Conservation (phyloP, 1,140 invertebrate genomes). For the Megalopta genalis region DNA sequence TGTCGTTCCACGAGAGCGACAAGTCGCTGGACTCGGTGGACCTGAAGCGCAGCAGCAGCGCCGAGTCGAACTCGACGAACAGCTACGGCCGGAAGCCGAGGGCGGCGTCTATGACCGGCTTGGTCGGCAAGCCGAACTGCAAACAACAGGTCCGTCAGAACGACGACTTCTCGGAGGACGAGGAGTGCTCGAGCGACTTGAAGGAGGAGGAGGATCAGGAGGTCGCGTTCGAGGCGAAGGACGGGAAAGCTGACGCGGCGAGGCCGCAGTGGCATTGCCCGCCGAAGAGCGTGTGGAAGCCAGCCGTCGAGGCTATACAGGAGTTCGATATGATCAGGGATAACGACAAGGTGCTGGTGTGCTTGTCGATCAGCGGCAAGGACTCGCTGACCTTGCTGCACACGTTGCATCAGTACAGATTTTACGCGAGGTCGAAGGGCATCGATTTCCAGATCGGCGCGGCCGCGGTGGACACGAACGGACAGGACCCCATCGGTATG, state of each 20-base stretch:
- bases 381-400: slow-evolving; percentile 92
- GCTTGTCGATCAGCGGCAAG: slow-evolving; percentile 88
- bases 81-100: slow-evolving; percentile 61
- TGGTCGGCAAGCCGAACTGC: slow-evolving; percentile 35
- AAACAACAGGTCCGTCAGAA: slow-evolving; percentile 61
- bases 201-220: slow-evolving; percentile 61
- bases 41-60: slow-evolving; percentile 75
- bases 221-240: slow-evolving; percentile 28
- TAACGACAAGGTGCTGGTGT: slow-evolving; percentile 91
- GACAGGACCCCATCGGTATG: slow-evolving; percentile 83
- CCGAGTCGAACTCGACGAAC: slow-evolving; percentile 72
- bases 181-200: slow-evolving; percentile 63
- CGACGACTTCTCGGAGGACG: slow-evolving; percentile 76
- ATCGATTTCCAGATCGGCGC: slow-evolving; percentile 89
- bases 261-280: slow-evolving; percentile 86
- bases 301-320: slow-evolving; percentile 88
- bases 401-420: slow-evolving; percentile 91
- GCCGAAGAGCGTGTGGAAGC: slow-evolving; percentile 90
- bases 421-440: slow-evolving; percentile 87
- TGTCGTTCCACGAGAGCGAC: slow-evolving; percentile 87
- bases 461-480: slow-evolving; percentile 86
- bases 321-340: slow-evolving; percentile 92
- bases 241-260: slow-evolving; percentile 16
- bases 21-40: slow-evolving; percentile 72
- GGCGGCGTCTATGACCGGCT: slow-evolving; percentile 31